A percentile compares a stretch with the other conserved stretches of the same genome.
phyloP scores from a whole-genome alignment of 2,888 invertebrate species.

The Hedya salicella region DNA sequence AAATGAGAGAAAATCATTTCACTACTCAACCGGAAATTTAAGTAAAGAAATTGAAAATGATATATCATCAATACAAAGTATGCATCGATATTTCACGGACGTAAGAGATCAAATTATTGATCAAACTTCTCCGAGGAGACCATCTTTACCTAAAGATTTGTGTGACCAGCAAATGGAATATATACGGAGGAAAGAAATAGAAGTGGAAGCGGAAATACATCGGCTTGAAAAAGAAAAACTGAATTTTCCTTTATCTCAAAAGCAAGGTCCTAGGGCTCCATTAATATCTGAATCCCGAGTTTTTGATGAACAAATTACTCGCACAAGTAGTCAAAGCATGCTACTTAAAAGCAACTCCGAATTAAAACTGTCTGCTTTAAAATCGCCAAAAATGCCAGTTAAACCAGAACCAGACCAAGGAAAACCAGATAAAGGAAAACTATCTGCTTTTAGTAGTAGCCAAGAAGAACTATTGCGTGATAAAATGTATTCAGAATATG shows the following conservation, averaged over 20 bases:
- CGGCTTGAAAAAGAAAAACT: slow-evolving; percentile 85
- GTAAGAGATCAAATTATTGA: slow-evolving; percentile 58
- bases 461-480: slow-evolving; percentile 90
- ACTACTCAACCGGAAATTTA: slow-evolving; percentile 78
- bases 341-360: slow-evolving; percentile 79
- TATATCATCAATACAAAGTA: slow-evolving; percentile 77
- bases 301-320: slow-evolving; percentile 54
- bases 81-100: slow-evolving; percentile 72
- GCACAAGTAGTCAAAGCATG: slow-evolving; percentile 68
- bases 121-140: slow-evolving; percentile 69
- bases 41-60: slow-evolving; percentile 80
- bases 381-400: slow-evolving; percentile 49
- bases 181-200: slow-evolving; percentile 87
- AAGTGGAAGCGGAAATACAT: slow-evolving; percentile 87
- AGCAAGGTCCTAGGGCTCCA: slow-evolving; percentile 70
- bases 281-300: slow-evolving; percentile 70
- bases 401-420: not conserved
- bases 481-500: slow-evolving; percentile 94
- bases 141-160: slow-evolving; percentile 87
- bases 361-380: slow-evolving; percentile 47
- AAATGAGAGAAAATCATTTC: slow-evolving; percentile 73
- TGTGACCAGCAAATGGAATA: slow-evolving; percentile 87
- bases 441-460: slow-evolving; percentile 82
- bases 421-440: slow-evolving; percentile 57
- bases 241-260: slow-evolving; percentile 48